A percentile compares a stretch with the other conserved stretches of the same genome.
Conservation (phyloP, 1,140 invertebrate genomes). For the Heterodera carotae region DNA sequence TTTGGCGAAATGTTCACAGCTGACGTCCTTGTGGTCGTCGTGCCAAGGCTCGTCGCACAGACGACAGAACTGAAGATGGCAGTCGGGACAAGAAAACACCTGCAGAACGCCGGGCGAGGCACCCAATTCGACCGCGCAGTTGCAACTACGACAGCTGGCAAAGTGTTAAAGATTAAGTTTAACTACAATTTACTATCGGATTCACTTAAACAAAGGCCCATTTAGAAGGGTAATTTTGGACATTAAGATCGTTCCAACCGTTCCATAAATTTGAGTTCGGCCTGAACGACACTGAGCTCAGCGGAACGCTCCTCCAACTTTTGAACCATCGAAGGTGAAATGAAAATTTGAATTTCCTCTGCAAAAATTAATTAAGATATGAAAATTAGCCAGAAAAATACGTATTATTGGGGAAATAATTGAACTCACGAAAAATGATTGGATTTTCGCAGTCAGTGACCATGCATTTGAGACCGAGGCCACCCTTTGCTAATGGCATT, state of each 20-base stretch:
- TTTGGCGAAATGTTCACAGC: slow-evolving; percentile 24
- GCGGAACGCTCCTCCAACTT: slow-evolving; percentile 20
- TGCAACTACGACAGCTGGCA: slow-evolving; percentile 25
- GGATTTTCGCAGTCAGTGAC: slow-evolving; percentile 31
- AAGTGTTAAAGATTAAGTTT: not conserved
- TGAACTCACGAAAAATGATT: slow-evolving; percentile 28
- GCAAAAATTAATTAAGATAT: not conserved
- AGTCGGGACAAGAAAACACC: slow-evolving; percentile 18
- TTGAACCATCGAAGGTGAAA: slow-evolving; percentile 17
- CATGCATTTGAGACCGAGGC: slow-evolving; percentile 32
- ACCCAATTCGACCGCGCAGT: slow-evolving; percentile 29
- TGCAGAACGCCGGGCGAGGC: not conserved
- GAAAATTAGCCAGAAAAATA: no score
- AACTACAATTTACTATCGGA: not conserved
- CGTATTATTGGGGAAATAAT: not conserved
- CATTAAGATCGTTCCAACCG: not conserved
- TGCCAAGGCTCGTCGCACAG: slow-evolving; percentile 24
- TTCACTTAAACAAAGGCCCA: not conserved
- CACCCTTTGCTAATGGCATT: slow-evolving; percentile 34
- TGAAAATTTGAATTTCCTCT: slow-evolving; percentile 22
- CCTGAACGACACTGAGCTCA: slow-evolving; percentile 28
- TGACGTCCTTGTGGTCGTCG: slow-evolving; percentile 21
- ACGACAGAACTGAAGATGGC: slow-evolving; percentile 24
- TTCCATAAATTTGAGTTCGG: slow-evolving; percentile 19
- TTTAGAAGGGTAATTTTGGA: no score